A percentile compares a stretch with the other conserved stretches of the same genome.
These are phyloP conservation scores for Amphiprion clarkii DNA, from an alignment of 2,797 vertebrate species.

Conservation along the genomic window DNA sequence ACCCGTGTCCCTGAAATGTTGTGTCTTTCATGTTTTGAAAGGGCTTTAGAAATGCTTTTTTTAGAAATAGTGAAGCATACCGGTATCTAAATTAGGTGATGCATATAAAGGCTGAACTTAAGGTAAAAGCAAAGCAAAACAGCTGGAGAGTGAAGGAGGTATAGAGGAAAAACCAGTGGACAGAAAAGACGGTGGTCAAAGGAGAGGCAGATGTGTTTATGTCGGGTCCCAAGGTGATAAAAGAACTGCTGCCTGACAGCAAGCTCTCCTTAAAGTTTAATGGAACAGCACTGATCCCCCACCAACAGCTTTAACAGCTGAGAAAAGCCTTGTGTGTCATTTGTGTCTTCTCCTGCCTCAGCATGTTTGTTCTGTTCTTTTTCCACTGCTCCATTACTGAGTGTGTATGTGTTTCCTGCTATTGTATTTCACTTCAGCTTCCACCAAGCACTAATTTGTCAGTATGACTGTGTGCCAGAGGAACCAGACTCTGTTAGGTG, in stretches of 20 bases:
- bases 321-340: slow-evolving; percentile 48
- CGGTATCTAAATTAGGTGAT: not conserved
- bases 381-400: slow-evolving; percentile 31
- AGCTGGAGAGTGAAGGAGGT: not conserved
- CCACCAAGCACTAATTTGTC: slow-evolving; percentile 36
- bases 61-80: not conserved
- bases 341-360: slow-evolving; percentile 40
- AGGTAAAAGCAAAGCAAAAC: slow-evolving; percentile 8
- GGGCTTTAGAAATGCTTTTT: not conserved
- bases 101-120: not conserved
- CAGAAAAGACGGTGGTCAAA: slow-evolving; percentile 14
- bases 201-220: slow-evolving; percentile 33
- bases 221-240: slow-evolving; percentile 50
- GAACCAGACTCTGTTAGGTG: slow-evolving; percentile 21
- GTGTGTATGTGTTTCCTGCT: slow-evolving; percentile 62
- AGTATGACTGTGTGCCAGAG: slow-evolving; percentile 26
- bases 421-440: slow-evolving; percentile 63
- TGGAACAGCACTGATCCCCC: slow-evolving; percentile 53
- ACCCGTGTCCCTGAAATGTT: no score
- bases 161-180: not conserved
- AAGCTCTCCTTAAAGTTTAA: slow-evolving; percentile 64
- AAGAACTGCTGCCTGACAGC: slow-evolving; percentile 46
- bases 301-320: slow-evolving; percentile 53
- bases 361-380: slow-evolving; percentile 42
- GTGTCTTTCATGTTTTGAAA: no score